Conservation (phyloP, 2,113 vertebrate species). For the Rhinichthys klamathensis region DNA sequence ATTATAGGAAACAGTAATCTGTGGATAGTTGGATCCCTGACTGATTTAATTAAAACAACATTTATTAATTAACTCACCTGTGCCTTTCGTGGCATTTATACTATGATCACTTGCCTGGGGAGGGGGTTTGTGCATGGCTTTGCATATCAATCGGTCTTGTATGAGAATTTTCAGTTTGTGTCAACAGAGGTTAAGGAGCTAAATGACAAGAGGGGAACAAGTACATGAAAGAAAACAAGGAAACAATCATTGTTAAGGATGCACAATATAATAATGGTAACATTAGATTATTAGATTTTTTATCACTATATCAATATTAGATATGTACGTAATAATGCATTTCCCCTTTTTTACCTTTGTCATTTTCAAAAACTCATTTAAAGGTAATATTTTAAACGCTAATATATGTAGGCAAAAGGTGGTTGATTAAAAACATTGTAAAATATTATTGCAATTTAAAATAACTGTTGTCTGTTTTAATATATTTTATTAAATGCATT, state of each 20-base stretch:
- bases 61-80: conserved; percentile 86
- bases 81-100: conserved; percentile 72
- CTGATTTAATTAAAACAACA: conserved; percentile 79
- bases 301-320: not conserved
- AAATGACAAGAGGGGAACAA: not conserved
- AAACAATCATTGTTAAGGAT: not conserved
- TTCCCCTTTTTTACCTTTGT: not conserved
- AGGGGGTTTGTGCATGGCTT: not conserved
- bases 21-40: conserved; percentile 78
- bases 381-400: not conserved
- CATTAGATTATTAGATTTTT: not conserved
- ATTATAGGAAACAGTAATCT: conserved; percentile 85
- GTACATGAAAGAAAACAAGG: not conserved
- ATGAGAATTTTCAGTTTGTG: conserved; percentile 11
- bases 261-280: not conserved
- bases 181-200: not conserved
- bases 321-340: not conserved
- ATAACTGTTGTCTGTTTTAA: not conserved
- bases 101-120: conserved; percentile 70
- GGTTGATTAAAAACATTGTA: not conserved
- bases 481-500: not conserved
- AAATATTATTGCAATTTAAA: not conserved
- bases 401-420: not conserved
- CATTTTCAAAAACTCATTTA: too few species aligned
- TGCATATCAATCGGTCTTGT: not conserved